Conservation (phyloP, 2,888 invertebrate species). For the Melanotus villosus region DNA sequence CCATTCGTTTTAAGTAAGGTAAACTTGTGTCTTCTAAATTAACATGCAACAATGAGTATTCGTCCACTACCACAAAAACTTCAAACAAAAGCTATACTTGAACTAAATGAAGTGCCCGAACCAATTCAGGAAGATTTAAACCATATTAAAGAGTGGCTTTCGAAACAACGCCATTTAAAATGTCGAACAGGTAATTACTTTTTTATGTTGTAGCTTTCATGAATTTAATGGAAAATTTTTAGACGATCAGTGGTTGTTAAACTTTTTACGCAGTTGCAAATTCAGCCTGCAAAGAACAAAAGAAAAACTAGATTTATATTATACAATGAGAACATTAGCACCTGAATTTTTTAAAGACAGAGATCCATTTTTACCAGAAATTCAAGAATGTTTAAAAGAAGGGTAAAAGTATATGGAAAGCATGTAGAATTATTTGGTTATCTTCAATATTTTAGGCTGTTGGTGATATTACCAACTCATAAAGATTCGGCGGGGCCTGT, state of each 20-base stretch:
- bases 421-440: too few relatives aligned
- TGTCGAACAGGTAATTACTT: slow-evolving; percentile 73
- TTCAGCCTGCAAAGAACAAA: too few relatives aligned
- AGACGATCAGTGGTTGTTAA: too few relatives aligned
- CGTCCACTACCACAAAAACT: slow-evolving; percentile 65
- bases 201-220: too few relatives aligned
- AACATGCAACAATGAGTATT: slow-evolving; percentile 53
- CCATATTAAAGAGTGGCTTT: slow-evolving; percentile 65
- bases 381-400: slow-evolving; percentile 49
- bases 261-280: too few relatives aligned
- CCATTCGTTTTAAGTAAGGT: too few relatives aligned
- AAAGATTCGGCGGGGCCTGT: neutral
- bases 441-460: slow-evolving; percentile 1
- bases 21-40: too few relatives aligned
- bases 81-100: slow-evolving; percentile 68
- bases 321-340: slow-evolving; percentile 71
- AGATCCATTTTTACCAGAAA: slow-evolving; percentile 64
- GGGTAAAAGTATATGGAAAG: too few relatives aligned
- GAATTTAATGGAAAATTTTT: too few relatives aligned
- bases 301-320: slow-evolving; percentile 73
- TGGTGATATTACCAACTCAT: neutral
- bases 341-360: slow-evolving; percentile 73
- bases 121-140: slow-evolving; percentile 69
- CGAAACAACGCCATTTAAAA: slow-evolving; percentile 70
- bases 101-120: slow-evolving; percentile 71